These are phyloP conservation scores for Euphonia xanthogaster DNA, from an alignment of 2,797 vertebrate species.

Conservation along the genomic window DNA sequence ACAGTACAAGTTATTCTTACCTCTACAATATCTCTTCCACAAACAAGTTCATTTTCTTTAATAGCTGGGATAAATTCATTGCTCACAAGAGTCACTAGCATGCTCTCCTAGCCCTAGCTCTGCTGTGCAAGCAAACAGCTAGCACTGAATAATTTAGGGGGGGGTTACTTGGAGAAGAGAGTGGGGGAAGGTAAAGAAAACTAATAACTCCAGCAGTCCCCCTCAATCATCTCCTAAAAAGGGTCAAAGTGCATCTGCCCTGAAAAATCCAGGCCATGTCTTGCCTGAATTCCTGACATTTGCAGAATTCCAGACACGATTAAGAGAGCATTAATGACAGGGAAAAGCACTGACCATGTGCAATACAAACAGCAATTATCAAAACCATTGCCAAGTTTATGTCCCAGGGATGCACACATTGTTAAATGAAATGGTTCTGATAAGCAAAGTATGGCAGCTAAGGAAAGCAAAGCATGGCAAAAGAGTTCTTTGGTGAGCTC, in stretches of 20 bases:
- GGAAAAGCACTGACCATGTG: not conserved
- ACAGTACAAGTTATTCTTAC: conserved; percentile 12
- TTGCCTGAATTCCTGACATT: conserved; percentile 71
- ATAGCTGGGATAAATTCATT: not conserved
- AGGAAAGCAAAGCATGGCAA: not conserved
- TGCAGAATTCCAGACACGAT: conserved; percentile 66
- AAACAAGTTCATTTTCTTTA: not conserved
- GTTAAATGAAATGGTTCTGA: not conserved
- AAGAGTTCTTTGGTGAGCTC: not conserved
- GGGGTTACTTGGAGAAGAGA: not conserved
- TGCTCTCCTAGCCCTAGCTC: not conserved
- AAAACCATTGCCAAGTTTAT: conserved; percentile 59
- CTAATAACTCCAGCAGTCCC: not conserved
- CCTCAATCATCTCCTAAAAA: conserved; percentile 59
- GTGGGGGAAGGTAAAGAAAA: conserved; percentile 31
- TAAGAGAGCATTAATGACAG: conserved; percentile 38
- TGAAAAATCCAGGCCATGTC: conserved; percentile 66
- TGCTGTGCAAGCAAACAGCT: not conserved
- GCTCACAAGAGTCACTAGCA: not conserved
- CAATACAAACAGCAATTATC: conserved; percentile 44
- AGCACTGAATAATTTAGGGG: not conserved
- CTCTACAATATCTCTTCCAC: not conserved
- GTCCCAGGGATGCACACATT: conserved; percentile 7
- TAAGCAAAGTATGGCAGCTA: not conserved
- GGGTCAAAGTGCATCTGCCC: conserved; percentile 62